These are phyloP conservation scores for Latheticus oryzae DNA, from an alignment of 2,888 invertebrate genomes.

Conservation along the genomic window DNA sequence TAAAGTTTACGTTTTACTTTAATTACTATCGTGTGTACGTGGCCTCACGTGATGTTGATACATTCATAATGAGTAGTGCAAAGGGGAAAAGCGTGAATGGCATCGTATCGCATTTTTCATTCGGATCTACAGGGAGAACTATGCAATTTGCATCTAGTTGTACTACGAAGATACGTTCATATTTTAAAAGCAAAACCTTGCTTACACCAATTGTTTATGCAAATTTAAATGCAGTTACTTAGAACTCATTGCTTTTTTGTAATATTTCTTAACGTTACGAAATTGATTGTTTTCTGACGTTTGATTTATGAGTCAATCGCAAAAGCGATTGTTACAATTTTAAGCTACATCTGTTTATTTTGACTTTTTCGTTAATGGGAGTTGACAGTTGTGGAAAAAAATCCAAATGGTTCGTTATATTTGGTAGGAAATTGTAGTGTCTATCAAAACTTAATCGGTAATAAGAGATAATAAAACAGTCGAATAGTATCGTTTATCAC, in stretches of 20 bases:
- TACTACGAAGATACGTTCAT: conserved; percentile 31
- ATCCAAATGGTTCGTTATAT: too few relatives aligned
- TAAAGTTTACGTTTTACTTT: conserved; percentile 38
- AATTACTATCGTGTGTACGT: conserved; percentile 44
- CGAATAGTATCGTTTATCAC: conserved; percentile 4
- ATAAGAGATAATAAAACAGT: conserved; percentile 16
- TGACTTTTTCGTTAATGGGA: too few relatives aligned
- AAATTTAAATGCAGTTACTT: conserved; percentile 5
- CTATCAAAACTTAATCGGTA: conserved; percentile 9
- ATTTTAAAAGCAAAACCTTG: conserved; percentile 20
- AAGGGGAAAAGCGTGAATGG: conserved; percentile 42
- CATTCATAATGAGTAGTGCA: conserved; percentile 46
- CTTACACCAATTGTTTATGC: conserved; percentile 20
- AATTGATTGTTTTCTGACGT: not conserved
- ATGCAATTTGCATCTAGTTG: conserved; percentile 40
- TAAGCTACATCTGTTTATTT: too few relatives aligned
- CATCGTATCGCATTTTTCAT: conserved; percentile 42
- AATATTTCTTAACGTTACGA: too few relatives aligned
- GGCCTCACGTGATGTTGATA: conserved; percentile 42
- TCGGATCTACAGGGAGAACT: conserved; percentile 33
- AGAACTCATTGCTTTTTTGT: too few relatives aligned
- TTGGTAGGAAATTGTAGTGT: too few relatives aligned
- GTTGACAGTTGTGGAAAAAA: too few relatives aligned
- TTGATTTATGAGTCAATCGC: conserved; percentile 2
- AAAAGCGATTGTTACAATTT: not conserved